Base-by-base conservation (phyloP, 2,113 vertebrate genomes). In the Glaucomys volans region DNA sequence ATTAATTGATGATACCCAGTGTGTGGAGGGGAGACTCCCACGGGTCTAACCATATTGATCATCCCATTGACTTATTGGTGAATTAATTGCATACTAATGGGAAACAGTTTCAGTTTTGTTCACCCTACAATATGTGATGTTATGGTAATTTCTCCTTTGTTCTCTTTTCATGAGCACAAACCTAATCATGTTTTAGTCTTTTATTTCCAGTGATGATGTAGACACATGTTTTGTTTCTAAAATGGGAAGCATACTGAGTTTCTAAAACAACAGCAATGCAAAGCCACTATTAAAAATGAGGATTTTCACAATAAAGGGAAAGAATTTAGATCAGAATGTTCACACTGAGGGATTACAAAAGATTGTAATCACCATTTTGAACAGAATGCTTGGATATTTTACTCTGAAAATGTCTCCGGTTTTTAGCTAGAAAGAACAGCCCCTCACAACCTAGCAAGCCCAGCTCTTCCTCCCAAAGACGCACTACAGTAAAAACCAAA, bases 191-290 rank as follows among this genome's bases (percentile, higher is more conserved):
- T 82, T 87, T 92, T 62, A 59, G 17, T 88, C 87, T 67, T 54
- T 59, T 75, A 59, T 91, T 96, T 93, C 88, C 50, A 69, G 57
- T 28, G 32, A 74, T 64, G 42, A 72, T n/a, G 84, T 4, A 82
- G 54, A 94, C 44, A 83, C 1, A 3, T 59, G 32, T 35, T 42
- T 71, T 24, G 14, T 47, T 64, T 8, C 84, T 89, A 67, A 88
- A 92, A 37, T 32, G 69, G 54, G n/a, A 86, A 88, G 59, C 50
- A 44, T 20, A 86, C 67, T 59, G 42, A 80, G 50, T 84, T 96
- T 84, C 54, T 94, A 85, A 91, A 94, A 92, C 57, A 72, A 92
- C 7, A 79, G 50, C 54, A 75, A 83, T 72, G 74, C 16, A 91
- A 83, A 94, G 50, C 64, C 62, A 54, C 42, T 42, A 57, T 82